Evolutionary conservation across 2,888 invertebrate species (phyloP), one percentile per base, ranked within the genome.

Genomic region (Pachycephus smyrnensis): DNA sequence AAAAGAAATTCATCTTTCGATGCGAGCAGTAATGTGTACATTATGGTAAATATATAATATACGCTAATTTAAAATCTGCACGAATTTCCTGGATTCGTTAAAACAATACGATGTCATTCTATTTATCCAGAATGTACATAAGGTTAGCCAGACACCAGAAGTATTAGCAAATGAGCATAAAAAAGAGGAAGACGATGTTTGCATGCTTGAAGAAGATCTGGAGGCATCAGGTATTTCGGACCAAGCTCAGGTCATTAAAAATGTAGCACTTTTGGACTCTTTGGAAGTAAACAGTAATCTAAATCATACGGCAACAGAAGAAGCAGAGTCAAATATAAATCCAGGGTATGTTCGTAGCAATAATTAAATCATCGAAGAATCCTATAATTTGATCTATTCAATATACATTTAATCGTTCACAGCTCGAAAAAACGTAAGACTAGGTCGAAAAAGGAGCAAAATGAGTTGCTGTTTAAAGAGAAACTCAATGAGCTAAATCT

Each of bases 121-220:
- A 23, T 55, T 55, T 1, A 23, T 55, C 15, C 55, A 55, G 55
- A 23, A 55, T 55, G 15, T 23, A 9, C 6, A 23, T 55, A 55
- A 23, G 9, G 23, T 55, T 55, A 55, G 9, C 9, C 23, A 55
- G 15, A 9, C 23, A 15, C 6, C 23, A 55, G 23, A 55, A 55
- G 23, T 55, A 55, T 55, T 55, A 55, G 1, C 55, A 2, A 9
- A 23, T 9, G 0, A 55, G 9, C 55, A 55, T 55, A 55, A 23
- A 55, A 55, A 55, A 55, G 23, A 2, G 55, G 55, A 55, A 23
- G 55, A 55, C 9, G 55, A 55, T 6, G 23, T 9, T 55, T 23
- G 55, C 6, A 23, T 23, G 9, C 23, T 71, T 3, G 73, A 93
- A 1, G 92, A 92, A 83, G 92, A 93, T 69, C 55, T 86, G 23